A percentile compares a stretch with the other conserved stretches of the same genome.
Conservation (phyloP, 2,113 vertebrate species). For the Colistium nudipinnis region DNA sequence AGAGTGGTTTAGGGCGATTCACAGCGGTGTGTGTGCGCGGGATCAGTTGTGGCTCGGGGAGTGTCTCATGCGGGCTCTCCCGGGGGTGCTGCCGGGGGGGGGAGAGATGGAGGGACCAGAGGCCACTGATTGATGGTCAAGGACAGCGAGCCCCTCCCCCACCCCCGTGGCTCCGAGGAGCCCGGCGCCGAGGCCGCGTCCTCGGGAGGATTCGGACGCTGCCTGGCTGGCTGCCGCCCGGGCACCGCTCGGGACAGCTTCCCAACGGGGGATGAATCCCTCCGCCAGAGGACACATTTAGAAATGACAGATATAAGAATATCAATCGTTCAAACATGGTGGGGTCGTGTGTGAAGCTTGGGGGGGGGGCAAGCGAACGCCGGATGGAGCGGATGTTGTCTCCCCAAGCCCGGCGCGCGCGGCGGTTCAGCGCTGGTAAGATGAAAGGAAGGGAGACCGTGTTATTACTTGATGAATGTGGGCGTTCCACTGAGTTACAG, state of each 20-base stretch:
- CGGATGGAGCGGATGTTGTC: constrained; percentile 11
- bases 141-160: constrained; percentile 76
- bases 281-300: constrained; percentile 36
- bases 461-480: constrained; percentile 38
- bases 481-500: constrained; percentile 39
- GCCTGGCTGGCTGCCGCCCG: constrained; percentile 58
- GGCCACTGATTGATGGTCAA: constrained; percentile 83
- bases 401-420: neutral
- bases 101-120: constrained; percentile 68
- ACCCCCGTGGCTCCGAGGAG: constrained; percentile 42
- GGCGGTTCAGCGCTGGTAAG: constrained; percentile 1
- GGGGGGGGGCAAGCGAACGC: neutral
- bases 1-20: constrained; percentile 62
- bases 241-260: constrained; percentile 41
- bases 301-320: constrained; percentile 17
- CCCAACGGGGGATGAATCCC: constrained; percentile 41
- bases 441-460: neutral
- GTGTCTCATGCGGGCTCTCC: constrained; percentile 67
- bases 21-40: constrained; percentile 53
- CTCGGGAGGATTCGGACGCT: constrained; percentile 65
- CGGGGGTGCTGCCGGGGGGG: constrained; percentile 55
- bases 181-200: constrained; percentile 67
- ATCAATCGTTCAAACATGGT: too few relatives aligned
- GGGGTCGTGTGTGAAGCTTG: neutral
- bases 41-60: constrained; percentile 69